Evolutionary conservation across 2,888 invertebrate genomes (phyloP).

Genomic region (Diadegma fenestrale): DNA sequence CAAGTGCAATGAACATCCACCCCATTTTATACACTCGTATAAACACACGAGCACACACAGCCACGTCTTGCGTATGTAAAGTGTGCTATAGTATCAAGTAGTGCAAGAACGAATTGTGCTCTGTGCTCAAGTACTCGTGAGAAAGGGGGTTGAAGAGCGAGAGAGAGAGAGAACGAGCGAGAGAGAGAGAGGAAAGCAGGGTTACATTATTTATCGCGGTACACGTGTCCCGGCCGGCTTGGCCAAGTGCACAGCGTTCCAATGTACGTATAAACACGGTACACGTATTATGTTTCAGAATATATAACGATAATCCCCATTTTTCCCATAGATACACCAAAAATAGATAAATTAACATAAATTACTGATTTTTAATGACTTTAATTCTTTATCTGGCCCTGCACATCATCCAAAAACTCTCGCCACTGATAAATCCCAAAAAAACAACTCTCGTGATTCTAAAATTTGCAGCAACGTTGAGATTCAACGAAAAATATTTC

Average conservation of each 20-base stretch:
- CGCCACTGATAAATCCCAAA: no score
- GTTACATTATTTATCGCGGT: conserved; percentile 83
- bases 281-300: conserved; percentile 47
- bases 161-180: conserved; percentile 55
- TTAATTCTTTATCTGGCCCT: no score
- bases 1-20: conserved; percentile 71
- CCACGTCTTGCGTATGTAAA: conserved; percentile 16
- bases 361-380: no score
- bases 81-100: conserved; percentile 40
- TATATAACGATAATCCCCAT: not conserved
- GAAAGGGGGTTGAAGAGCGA: conserved; percentile 45
- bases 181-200: conserved; percentile 52
- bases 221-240: conserved; percentile 83
- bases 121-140: conserved; percentile 58
- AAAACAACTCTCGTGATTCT: no score
- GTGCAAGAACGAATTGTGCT: conserved; percentile 52
- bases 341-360: not conserved
- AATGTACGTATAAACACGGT: conserved; percentile 55
- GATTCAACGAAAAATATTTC: no score
- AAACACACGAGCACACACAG: conserved; percentile 42
- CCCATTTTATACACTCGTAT: conserved; percentile 33
- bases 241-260: conserved; percentile 75
- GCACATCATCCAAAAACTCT: no score
- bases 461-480: no score
- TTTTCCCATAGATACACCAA: not conserved